A percentile compares a stretch with the other conserved stretches of the same genome.
phyloP scores from a whole-genome alignment of 2,888 invertebrate genomes.

The Ischnura elegans region DNA sequence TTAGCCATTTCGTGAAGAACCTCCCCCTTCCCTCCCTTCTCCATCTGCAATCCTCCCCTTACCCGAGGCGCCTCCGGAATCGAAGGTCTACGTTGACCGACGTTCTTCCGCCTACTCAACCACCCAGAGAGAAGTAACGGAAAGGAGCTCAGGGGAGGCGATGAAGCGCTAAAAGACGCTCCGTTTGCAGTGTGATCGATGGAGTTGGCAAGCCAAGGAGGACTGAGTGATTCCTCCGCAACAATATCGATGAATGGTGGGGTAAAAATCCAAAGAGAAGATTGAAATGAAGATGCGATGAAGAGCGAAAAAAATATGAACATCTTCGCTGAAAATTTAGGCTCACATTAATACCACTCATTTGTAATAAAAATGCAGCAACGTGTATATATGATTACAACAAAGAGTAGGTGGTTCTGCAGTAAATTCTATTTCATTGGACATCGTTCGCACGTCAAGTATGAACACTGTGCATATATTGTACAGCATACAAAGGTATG shows the following conservation, averaged over 20 bases:
- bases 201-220: not conserved
- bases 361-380: too few relatives aligned
- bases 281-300: too few relatives aligned
- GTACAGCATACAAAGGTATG: too few relatives aligned
- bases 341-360: too few relatives aligned
- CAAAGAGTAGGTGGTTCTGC: too few relatives aligned
- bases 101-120: slow-evolving; percentile 31
- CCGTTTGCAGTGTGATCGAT: not conserved
- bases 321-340: too few relatives aligned
- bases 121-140: slow-evolving; percentile 25
- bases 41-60: not conserved
- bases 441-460: too few relatives aligned
- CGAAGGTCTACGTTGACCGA: not conserved
- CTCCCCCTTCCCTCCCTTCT: not conserved
- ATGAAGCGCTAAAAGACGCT: slow-evolving; percentile 35
- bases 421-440: too few relatives aligned
- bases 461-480: too few relatives aligned
- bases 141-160: not conserved
- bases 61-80: not conserved
- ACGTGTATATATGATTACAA: too few relatives aligned
- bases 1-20: slow-evolving; percentile 42
- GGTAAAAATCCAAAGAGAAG: not conserved
- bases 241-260: not conserved
- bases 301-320: too few relatives aligned
- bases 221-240: not conserved